Conservation (phyloP, 2,888 invertebrate genomes). For the Heliconius ismenius region DNA sequence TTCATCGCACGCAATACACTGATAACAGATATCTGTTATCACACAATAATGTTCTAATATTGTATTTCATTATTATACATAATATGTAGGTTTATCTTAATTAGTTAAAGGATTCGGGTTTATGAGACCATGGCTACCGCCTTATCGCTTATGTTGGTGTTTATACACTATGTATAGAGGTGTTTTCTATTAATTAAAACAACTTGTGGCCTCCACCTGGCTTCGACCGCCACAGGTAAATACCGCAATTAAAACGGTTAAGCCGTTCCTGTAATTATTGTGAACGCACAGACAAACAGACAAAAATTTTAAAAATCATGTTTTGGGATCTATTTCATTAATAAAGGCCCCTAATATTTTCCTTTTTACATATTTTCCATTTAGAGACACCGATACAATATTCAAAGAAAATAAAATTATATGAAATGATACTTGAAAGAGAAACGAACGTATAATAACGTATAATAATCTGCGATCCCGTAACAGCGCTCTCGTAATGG, state of each 20-base stretch:
- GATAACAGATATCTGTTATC: slow-evolving; percentile 15
- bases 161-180: background rate
- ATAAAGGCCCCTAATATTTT: too few relatives aligned
- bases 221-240: too few relatives aligned
- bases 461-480: slow-evolving; percentile 37
- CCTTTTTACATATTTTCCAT: too few relatives aligned
- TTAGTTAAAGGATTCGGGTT: slow-evolving; percentile 18
- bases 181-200: background rate
- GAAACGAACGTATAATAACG: slow-evolving; percentile 23
- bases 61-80: background rate
- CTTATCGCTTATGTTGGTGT: slow-evolving; percentile 10
- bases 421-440: slow-evolving; percentile 13
- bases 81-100: slow-evolving; percentile 19
- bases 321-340: too few relatives aligned
- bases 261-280: too few relatives aligned
- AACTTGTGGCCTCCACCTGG: too few relatives aligned
- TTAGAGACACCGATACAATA: background rate
- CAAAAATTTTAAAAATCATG: too few relatives aligned
- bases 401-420: slow-evolving; percentile 19
- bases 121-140: background rate
- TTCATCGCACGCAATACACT: slow-evolving; percentile 11
- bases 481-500: slow-evolving; percentile 45
- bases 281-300: too few relatives aligned
- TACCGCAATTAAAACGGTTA: too few relatives aligned
- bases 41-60: background rate